Base-by-base conservation (phyloP, 2,113 vertebrate genomes). In the Neolamprologus hecqui region DNA sequence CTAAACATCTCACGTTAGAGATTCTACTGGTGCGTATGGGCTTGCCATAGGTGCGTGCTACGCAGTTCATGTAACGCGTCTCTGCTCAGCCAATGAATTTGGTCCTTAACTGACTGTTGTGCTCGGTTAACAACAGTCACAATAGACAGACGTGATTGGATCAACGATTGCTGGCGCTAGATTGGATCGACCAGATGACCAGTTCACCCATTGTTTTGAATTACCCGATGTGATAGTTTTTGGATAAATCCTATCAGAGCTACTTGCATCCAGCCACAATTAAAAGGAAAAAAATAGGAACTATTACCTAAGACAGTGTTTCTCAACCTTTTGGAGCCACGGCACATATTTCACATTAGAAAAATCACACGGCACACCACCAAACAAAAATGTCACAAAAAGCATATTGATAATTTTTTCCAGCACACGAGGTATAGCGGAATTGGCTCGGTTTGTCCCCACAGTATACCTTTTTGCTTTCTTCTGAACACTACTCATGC, bases 61-160 rank as follows among this genome's bases (percentile, higher is more conserved):
- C n/a, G 55, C 37, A 19, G 28, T 15, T 75, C 31, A 2, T 5
- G 5, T 84, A 40, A 86, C 51, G 58, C 9, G 9, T 23, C 2
- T 45, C 7, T 10, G 60, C 17, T 85, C 63, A 88, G 79, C 90
- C 90, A 92, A 88, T 88, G 15, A 79, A 40, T 88, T 51, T 7
- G 2, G 13, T 14, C 23, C 21, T 45, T 45, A 4, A 17, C 33
- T 33, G 33, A 33, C 33, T 33, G 3, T 23, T 49, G 47, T 7
- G 15, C 23, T 23, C 11, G 5, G 60, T 21, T n/a, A 11, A 19
- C 26, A 58, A 7, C 3, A 26, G 9, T 13, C 7, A 7, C 3
- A 11, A 12, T 9, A 12, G 10, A 42, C 12, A 42, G 5, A 23
- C 5, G 12, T 40, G 13, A 70, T 6, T 28, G 21, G 4, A 73